Conservation (phyloP, 2,888 invertebrate genomes). For the Dasysyrphus albostriatus region DNA sequence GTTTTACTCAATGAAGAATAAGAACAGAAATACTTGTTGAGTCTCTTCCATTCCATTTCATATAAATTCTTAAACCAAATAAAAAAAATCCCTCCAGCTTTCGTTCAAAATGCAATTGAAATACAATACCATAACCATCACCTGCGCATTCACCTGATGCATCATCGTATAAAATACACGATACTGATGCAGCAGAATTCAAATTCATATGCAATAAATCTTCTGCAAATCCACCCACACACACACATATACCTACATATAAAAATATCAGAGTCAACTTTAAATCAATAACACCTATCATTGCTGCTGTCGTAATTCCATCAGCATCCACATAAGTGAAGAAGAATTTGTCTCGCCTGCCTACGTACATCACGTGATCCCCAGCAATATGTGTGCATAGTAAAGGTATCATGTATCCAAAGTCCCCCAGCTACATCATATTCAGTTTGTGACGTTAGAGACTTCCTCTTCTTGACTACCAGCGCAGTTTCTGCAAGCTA, state of each 20-base stretch:
- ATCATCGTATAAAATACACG: slow-evolving; percentile 10
- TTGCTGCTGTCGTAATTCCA: slow-evolving; percentile 34
- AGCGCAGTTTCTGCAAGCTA: not conserved
- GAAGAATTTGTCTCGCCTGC: slow-evolving; percentile 23
- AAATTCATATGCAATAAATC: slow-evolving; percentile 32
- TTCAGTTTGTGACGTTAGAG: slow-evolving; percentile 26
- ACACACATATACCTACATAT: too few species aligned
- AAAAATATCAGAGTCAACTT: slow-evolving; percentile 37
- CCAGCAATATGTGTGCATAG: not conserved
- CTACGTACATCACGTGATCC: not conserved
- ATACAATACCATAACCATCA: slow-evolving; percentile 13
- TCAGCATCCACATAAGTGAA: slow-evolving; percentile 27
- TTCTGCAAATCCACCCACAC: slow-evolving; percentile 3
- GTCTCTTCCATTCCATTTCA: not conserved
- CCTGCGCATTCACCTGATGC: slow-evolving; percentile 35
- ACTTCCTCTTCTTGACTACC: too few species aligned
- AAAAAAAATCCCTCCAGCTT: not conserved
- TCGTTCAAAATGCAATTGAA: slow-evolving; percentile 18
- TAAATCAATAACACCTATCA: slow-evolving; percentile 65
- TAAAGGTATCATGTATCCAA: slow-evolving; percentile 11
- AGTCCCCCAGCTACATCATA: slow-evolving; percentile 5
- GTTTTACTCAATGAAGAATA: not conserved
- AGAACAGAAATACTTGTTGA: slow-evolving; percentile 9
- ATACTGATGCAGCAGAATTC: not conserved
- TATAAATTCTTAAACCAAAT: not conserved